phyloP scores from a whole-genome alignment of 2,113 vertebrate genomes.

The Zosterops pallidus region DNA sequence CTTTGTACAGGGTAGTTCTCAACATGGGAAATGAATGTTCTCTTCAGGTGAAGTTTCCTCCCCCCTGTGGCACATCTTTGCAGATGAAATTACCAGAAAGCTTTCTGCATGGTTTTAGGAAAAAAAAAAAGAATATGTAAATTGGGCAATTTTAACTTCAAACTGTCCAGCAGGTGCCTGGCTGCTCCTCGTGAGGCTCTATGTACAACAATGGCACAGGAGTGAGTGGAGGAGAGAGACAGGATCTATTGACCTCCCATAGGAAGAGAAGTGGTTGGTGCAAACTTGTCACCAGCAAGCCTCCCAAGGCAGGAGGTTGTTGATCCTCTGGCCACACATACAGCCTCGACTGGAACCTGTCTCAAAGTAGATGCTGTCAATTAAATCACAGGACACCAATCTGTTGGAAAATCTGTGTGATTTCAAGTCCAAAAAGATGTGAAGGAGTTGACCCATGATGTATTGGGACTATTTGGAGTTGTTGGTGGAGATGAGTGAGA shows the following conservation, averaged over 20 bases:
- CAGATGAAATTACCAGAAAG: not conserved
- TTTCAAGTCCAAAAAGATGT: not conserved
- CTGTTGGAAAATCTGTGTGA: not conserved
- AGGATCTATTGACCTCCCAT: accelerated
- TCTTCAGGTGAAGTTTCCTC: not conserved
- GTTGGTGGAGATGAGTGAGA: not conserved
- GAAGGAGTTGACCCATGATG: not conserved
- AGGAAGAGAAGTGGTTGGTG: not conserved
- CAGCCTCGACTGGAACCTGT: not conserved
- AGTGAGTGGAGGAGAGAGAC: not conserved
- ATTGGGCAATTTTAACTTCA: not conserved
- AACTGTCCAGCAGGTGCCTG: not conserved
- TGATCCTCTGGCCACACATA: not conserved
- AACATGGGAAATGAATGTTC: not conserved
- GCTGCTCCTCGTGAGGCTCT: not conserved
- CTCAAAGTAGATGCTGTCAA: not conserved
- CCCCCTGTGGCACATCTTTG: not conserved
- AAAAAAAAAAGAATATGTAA: not conserved
- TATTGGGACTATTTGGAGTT: not conserved
- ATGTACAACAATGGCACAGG: not conserved
- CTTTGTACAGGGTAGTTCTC: not conserved
- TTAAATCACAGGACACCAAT: not conserved
- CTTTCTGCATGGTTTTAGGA: not conserved
- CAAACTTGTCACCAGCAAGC: not conserved
- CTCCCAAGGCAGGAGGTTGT: not conserved